Evolutionary conservation across 2,888 invertebrate genomes (phyloP), one percentile per base, ranked within the genome.

Genomic region (Notocelia uddmanniana): DNA sequence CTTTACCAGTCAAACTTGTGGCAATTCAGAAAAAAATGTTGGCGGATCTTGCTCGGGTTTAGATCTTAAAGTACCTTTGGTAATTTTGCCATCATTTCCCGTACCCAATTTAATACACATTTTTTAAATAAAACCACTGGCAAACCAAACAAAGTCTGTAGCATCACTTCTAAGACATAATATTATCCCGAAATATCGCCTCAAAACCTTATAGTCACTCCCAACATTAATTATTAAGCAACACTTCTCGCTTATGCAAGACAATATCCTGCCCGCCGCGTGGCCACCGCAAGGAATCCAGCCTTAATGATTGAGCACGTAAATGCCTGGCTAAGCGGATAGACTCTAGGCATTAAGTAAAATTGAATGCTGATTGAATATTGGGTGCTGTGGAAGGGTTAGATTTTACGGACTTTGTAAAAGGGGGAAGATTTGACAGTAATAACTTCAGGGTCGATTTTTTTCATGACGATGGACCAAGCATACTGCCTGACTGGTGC

Each of bases 291-390:
- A 83, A 88, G 88, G 88, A 88, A 89, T 90, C 87, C 81, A 85
- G 85, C 85, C 84, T 88, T 89, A 90, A 90, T 88, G 89, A 88
- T 85, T 85, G 85, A 83, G 82, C 83, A 85, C 86, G 78, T 79
- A 76, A 81, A 82, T 81, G 84, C 82, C 80, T 76, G 80, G 81
- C 79, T 87, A 85, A 63, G 50, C 52, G 52, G 63, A 63, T 63
- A 63, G 15, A 52, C 52, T 63, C 52, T n/a, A 50, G 34, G 63
- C n/a, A 59, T 50, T 63, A 63, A 52, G 52, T 63, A 50, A 63
- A 52, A 63, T 63, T 63, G 63, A 34, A 63, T 52, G 52, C 52
- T 63, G 63, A 63, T 63, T 52, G 63, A 34, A 63, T 63, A 63
- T 63, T 52, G 63, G 52, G 50, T 48, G 31, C 26, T n/a, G 15